These are phyloP conservation scores for Sphaerodactylus townsendi DNA, from an alignment of 2,113 vertebrate species.

Conservation along the genomic window DNA sequence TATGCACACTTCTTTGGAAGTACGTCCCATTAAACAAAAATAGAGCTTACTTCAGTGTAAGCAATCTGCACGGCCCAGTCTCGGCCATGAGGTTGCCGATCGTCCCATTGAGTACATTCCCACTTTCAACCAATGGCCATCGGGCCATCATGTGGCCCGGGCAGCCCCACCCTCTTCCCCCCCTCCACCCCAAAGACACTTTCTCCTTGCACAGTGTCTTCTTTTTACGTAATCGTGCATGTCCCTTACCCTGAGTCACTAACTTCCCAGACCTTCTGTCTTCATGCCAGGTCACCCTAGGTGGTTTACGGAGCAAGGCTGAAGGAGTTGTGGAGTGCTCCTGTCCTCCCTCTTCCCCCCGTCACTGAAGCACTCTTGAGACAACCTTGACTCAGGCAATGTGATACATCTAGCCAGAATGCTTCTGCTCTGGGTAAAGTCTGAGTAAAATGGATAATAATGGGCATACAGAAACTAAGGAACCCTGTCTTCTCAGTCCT, in stretches of 20 bases:
- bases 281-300: neutral
- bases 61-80: no score
- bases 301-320: neutral
- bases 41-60: no score
- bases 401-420: neutral
- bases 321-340: neutral
- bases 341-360: neutral
- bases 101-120: neutral
- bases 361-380: neutral
- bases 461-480: neutral
- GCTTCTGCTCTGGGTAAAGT: neutral
- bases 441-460: neutral
- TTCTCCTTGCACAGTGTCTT: neutral
- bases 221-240: neutral
- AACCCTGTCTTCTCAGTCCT: neutral
- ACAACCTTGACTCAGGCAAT: neutral
- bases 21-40: no score
- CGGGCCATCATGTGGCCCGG: neutral
- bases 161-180: neutral
- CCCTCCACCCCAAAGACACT: neutral
- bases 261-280: neutral
- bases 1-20: no score
- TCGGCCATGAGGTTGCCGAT: no score
- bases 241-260: neutral
- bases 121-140: neutral